Evolutionary conservation across 2,888 invertebrate genomes (phyloP).

Genomic region (Slavum lentiscoides): DNA sequence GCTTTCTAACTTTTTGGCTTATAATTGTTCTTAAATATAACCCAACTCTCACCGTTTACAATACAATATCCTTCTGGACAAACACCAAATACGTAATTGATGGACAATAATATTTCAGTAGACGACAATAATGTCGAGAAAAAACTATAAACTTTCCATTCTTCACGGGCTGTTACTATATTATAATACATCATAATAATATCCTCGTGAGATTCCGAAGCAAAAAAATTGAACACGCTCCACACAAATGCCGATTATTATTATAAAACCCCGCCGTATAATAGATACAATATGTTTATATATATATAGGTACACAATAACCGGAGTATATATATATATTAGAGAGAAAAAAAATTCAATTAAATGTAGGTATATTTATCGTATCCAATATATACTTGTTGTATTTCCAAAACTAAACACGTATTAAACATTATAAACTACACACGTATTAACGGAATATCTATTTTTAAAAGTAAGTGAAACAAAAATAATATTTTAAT

Average conservation of each 20-base stretch:
- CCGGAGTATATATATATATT: neutral
- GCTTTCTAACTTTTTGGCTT: conserved; percentile 29
- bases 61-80: conserved; percentile 24
- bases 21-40: conserved; percentile 17
- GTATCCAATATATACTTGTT: neutral
- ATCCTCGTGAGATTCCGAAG: neutral
- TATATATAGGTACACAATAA: neutral
- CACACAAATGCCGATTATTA: neutral
- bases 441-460: too few relatives aligned
- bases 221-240: neutral
- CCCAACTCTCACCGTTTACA: conserved; percentile 33
- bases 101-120: conserved; percentile 9
- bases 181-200: neutral
- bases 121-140: conserved; percentile 11
- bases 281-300: neutral
- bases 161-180: neutral
- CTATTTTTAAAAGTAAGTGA: too few relatives aligned
- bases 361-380: neutral
- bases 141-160: conserved; percentile 40
- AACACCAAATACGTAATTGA: conserved; percentile 36
- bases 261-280: neutral
- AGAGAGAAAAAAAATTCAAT: neutral
- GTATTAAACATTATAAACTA: too few relatives aligned
- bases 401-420: too few relatives aligned
- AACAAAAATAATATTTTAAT: too few relatives aligned